A percentile compares a stretch with the other conserved stretches of the same genome.
phyloP scores from a whole-genome alignment of 2,888 invertebrate genomes.

The Watsonalla binaria region DNA sequence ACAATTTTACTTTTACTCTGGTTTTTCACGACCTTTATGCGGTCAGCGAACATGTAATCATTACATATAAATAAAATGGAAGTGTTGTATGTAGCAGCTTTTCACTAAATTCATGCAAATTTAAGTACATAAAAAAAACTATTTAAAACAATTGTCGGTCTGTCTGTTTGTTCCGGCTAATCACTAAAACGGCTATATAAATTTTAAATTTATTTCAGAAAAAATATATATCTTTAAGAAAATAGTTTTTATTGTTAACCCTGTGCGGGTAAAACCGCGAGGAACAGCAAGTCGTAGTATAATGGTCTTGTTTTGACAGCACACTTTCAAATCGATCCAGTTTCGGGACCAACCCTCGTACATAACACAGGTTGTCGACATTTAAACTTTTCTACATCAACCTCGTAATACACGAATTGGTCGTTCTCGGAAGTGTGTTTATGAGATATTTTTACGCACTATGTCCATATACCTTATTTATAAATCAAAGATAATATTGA shows the following conservation, averaged over 20 bases:
- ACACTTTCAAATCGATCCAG: slow-evolving; percentile 46
- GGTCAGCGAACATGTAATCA: slow-evolving; percentile 17
- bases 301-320: slow-evolving; percentile 45
- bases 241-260: too few relatives aligned
- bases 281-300: slow-evolving; percentile 10
- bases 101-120: too few relatives aligned
- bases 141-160: too few relatives aligned
- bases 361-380: slow-evolving; percentile 19
- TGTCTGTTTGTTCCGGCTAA: too few relatives aligned
- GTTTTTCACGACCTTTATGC: slow-evolving; percentile 62
- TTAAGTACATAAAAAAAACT: too few relatives aligned
- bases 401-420: not conserved
- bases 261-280: too few relatives aligned
- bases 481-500: not conserved
- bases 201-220: too few relatives aligned
- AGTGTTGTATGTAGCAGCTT: too few relatives aligned
- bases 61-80: too few relatives aligned
- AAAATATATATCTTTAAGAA: too few relatives aligned
- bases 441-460: not conserved
- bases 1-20: slow-evolving; percentile 58
- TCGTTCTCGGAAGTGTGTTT: not conserved
- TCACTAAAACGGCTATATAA: too few relatives aligned
- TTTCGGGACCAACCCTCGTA: slow-evolving; percentile 19
- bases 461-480: not conserved
- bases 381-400: slow-evolving; percentile 25